Base-by-base conservation (phyloP, 2,888 invertebrate species). In the Sphaerophoria taeniata region DNA sequence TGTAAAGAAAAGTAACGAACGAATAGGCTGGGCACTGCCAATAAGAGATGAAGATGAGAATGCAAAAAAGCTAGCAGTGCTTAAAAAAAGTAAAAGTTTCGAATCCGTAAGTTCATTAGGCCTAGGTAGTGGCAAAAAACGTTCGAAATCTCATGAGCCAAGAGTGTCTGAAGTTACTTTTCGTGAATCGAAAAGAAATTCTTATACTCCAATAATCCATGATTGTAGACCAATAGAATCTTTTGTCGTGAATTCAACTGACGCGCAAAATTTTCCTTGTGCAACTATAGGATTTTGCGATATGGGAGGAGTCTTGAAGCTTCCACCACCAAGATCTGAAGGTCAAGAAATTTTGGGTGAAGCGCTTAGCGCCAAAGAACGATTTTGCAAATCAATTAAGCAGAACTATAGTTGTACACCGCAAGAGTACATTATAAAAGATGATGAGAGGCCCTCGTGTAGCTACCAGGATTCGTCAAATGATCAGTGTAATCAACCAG, bases 301-400 rank as follows among this genome's bases (percentile, higher is more conserved):
- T n/a, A 49, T 45, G 2, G 55, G 53, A 31, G 47, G 16, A 11
- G 75, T 69, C 0, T 31, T 61, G 4, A 75, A 24, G 33, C 16
- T 75, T 9, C 69, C 80, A 0, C 75, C 69, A n/a, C 61, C 61
- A 33, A 45, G 61, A 11, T 14, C 31, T 6, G 75, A 67, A 9
- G 79, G 67, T n/a, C 60, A 36, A 5, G 79, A 61, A 47, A 12
- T 0, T 34, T 55, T 74, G 9, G 55, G 80, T 6, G 80, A 80
- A 31, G 80, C 75, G 1, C 9, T 75, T 0, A 39, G 11, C 33
- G 80, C 74, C 7, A 80, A 80, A 2, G 75, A 80, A 51, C 33
- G 81, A 16, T 76, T 81, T 12, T 51, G 58, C 7, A 76, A 71
- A 7, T 76, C 81, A n/a, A 75, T 55, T 1, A 60, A 49, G 12